Conservation (phyloP, 1,140 invertebrate species). For the Drosophila pachea region DNA sequence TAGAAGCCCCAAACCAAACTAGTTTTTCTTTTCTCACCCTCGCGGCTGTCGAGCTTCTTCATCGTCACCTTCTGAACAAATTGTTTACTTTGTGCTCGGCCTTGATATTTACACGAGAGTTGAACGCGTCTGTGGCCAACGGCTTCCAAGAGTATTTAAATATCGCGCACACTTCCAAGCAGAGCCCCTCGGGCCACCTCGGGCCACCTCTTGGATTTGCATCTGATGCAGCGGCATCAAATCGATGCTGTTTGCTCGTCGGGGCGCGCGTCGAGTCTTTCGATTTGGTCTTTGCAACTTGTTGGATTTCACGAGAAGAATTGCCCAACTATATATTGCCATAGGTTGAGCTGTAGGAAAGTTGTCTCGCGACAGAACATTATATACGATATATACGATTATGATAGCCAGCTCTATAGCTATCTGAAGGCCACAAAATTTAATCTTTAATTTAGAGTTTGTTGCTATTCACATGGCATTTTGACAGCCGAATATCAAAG, state of each 20-base stretch:
- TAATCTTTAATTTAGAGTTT: no score
- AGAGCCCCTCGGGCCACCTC: no score
- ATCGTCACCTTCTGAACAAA: conserved; percentile 63
- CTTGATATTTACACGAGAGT: conserved; percentile 68
- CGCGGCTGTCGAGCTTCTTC: conserved; percentile 40
- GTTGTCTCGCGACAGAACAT: not conserved
- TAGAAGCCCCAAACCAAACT: no score
- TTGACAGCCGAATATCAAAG: no score
- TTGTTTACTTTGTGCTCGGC: conserved; percentile 46
- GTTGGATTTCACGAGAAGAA: no score
- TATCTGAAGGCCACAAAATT: no score
- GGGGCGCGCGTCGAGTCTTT: conserved; percentile 42
- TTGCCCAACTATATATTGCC: no score
- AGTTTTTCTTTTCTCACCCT: conserved; percentile 35
- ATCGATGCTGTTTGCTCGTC: conserved; percentile 56
- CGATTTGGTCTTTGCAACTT: conserved; percentile 54
- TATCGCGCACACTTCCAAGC: conserved; percentile 21
- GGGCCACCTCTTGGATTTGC: conserved; percentile 59
- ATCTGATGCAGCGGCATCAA: conserved; percentile 35
- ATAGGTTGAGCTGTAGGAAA: not conserved
- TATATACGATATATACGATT: no score
- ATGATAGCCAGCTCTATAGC: no score
- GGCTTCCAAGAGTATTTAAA: conserved; percentile 47
- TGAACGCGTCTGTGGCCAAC: conserved; percentile 20
- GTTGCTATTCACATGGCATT: no score